A percentile compares a stretch with the other conserved stretches of the same genome.
Conservation (phyloP, 2,888 invertebrate genomes). For the Parnassius glacialis region DNA sequence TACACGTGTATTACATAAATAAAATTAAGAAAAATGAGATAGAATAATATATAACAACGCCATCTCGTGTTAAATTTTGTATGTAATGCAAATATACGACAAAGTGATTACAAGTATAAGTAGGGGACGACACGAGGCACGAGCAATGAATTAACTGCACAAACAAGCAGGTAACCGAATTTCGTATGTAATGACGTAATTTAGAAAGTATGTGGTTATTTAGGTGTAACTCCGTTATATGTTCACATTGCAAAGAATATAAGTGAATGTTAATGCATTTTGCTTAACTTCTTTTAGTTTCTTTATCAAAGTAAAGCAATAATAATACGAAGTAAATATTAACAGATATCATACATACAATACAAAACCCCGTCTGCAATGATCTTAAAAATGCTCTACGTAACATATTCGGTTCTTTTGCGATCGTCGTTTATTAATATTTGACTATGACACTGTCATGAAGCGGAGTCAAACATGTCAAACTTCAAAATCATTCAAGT, state of each 20-base stretch:
- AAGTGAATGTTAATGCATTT: constrained; percentile 1
- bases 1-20: background rate
- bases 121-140: constrained; percentile 18
- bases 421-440: too few species aligned
- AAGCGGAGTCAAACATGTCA: too few species aligned
- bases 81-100: constrained; percentile 22
- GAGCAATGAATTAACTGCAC: constrained; percentile 35
- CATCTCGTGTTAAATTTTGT: constrained; percentile 34
- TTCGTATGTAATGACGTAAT: constrained; percentile 61
- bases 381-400: too few species aligned
- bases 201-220: constrained; percentile 70
- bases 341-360: too few species aligned
- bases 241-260: constrained; percentile 25
- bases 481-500: too few species aligned
- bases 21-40: background rate
- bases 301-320: too few species aligned
- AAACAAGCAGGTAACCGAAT: constrained; percentile 52
- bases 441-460: too few species aligned
- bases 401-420: too few species aligned
- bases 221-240: constrained; percentile 56
- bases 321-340: too few species aligned
- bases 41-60: constrained; percentile 10
- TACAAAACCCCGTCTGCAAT: too few species aligned
- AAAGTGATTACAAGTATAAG: constrained; percentile 24
- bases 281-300: too few species aligned